phyloP scores from a whole-genome alignment of 2,888 invertebrate species.

The Omphaloscelis lunosa region DNA sequence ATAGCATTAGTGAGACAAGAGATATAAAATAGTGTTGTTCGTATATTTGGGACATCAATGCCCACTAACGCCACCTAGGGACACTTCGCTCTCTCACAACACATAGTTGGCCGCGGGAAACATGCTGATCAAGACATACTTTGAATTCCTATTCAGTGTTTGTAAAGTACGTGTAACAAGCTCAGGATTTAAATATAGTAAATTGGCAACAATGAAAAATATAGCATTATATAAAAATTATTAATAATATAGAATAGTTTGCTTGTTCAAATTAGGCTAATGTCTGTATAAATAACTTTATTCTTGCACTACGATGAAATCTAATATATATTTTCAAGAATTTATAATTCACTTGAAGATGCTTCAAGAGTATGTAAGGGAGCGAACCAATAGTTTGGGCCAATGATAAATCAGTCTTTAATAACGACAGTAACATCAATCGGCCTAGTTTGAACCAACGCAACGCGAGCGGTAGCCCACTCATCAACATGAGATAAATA shows the following conservation, averaged over 20 bases:
- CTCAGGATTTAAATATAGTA: slow-evolving; percentile 72
- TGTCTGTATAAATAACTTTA: slow-evolving; percentile 50
- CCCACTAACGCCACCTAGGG: slow-evolving; percentile 54
- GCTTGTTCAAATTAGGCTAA: slow-evolving; percentile 64
- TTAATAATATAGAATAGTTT: slow-evolving; percentile 61
- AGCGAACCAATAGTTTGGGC: slow-evolving; percentile 34
- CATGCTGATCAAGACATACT: slow-evolving; percentile 29
- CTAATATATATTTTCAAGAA: slow-evolving; percentile 22
- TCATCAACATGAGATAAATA: slow-evolving; percentile 60
- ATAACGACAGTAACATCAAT: slow-evolving; percentile 15
- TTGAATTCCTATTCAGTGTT: slow-evolving; percentile 46
- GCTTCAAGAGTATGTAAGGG: slow-evolving; percentile 22
- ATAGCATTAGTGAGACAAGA: slow-evolving; percentile 48
- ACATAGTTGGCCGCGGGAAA: slow-evolving; percentile 52
- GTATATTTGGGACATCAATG: slow-evolving; percentile 17
- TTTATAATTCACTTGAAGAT: slow-evolving; percentile 20
- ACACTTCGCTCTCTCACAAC: slow-evolving; percentile 33
- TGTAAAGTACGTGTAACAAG: slow-evolving; percentile 69
- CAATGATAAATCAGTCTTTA: slow-evolving; percentile 49
- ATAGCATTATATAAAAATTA: slow-evolving; percentile 72
- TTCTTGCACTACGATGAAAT: slow-evolving; percentile 36
- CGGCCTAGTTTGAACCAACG: slow-evolving; percentile 62
- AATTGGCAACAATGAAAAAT: slow-evolving; percentile 88
- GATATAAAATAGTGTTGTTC: slow-evolving; percentile 23
- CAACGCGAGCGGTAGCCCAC: slow-evolving; percentile 29